Evolutionary conservation across 2,888 invertebrate species (phyloP).

Genomic region (Hedychridium roseum): DNA sequence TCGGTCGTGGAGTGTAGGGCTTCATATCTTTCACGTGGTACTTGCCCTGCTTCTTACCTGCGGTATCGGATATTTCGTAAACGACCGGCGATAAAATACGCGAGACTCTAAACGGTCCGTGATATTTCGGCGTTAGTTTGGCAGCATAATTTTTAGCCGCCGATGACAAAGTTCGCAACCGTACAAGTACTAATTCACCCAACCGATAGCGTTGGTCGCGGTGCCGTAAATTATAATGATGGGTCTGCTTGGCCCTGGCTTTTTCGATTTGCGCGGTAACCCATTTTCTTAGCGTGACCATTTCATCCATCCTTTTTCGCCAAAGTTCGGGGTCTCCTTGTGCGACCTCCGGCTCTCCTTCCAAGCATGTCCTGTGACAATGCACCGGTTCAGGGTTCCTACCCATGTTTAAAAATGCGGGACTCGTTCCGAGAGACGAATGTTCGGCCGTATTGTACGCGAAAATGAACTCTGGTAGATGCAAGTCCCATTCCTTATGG

Average conservation of each 20-base stretch:
- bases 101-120: slow-evolving; percentile 3
- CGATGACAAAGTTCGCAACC: slow-evolving; percentile 10
- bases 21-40: too few relatives aligned
- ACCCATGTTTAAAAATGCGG: slow-evolving; percentile 14
- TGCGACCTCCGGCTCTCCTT: not conserved
- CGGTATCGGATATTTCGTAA: too few relatives aligned
- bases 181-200: slow-evolving; percentile 13
- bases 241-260: slow-evolving; percentile 3
- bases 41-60: too few relatives aligned
- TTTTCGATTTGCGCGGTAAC: slow-evolving; percentile 4
- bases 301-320: slow-evolving; percentile 2
- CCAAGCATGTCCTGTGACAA: not conserved
- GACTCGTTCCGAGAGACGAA: slow-evolving; percentile 9
- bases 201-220: too few relatives aligned
- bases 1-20: too few relatives aligned
- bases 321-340: not conserved
- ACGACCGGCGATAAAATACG: slow-evolving; percentile 5
- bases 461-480: slow-evolving; percentile 19
- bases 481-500: slow-evolving; percentile 18
- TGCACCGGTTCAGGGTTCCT: slow-evolving; percentile 4
- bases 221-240: too few relatives aligned
- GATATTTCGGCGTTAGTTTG: slow-evolving; percentile 4
- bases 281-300: slow-evolving; percentile 1
- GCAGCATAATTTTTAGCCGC: slow-evolving; percentile 6
- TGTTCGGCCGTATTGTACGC: slow-evolving; percentile 16